A percentile compares a stretch with the other conserved stretches of the same genome.
These are phyloP conservation scores for Pristiophorus japonicus DNA, from an alignment of 2,113 vertebrate genomes.

Conservation along the genomic window DNA sequence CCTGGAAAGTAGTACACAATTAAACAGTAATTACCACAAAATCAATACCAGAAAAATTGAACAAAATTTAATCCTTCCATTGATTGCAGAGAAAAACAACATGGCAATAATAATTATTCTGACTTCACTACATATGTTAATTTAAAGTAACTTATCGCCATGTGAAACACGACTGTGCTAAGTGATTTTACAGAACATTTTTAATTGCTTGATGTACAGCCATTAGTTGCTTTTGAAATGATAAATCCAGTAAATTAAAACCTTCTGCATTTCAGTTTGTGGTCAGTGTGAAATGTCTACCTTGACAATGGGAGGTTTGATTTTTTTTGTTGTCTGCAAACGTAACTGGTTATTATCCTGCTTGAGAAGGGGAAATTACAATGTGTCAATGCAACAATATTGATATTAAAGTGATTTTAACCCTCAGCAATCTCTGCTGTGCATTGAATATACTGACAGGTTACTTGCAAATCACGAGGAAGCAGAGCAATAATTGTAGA, in stretches of 20 bases:
- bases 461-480: not conserved
- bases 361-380: not conserved
- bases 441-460: too few relatives aligned
- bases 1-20: too few relatives aligned
- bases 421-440: too few relatives aligned
- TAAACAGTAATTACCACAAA: not conserved
- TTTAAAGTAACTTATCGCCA: not conserved
- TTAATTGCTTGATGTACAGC: conserved; percentile 9
- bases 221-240: conserved; percentile 18
- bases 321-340: not conserved
- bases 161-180: not conserved
- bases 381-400: not conserved
- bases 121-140: not conserved
- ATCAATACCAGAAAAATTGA: not conserved
- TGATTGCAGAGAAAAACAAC: not conserved
- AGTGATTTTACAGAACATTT: not conserved
- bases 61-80: conserved; percentile 4
- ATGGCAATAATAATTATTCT: not conserved
- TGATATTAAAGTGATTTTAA: not conserved
- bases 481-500: conserved; percentile 14
- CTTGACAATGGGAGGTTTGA: not conserved
- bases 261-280: not conserved
- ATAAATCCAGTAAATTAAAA: conserved; percentile 8
- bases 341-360: not conserved
- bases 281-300: not conserved